Base-by-base conservation (phyloP, 2,797 vertebrate genomes). In the Manis pentadactyla region DNA sequence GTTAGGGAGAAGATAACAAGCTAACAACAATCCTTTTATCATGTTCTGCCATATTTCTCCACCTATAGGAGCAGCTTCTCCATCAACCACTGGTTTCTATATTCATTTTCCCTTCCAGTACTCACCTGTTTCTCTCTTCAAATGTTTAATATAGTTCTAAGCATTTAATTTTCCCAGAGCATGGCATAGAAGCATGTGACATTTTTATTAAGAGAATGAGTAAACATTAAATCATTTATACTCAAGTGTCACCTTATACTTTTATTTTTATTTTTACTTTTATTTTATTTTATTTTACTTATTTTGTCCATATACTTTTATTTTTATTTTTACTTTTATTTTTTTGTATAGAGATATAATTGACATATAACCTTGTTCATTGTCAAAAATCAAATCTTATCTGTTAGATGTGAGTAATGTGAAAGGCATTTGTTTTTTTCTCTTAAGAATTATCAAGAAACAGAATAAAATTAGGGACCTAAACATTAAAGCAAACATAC, bases 41-140 rank as follows among this genome's bases (percentile, higher is more conserved):
- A 21, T 0, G 0, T 21, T 0, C 13, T 51, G 15, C 5, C 49
- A 29, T 2, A 19, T 1, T 3, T 92, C n/a, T 53, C 46, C 55
- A 13, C 0, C 4, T n/a, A 53, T 8, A 85, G 27, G 8, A 55
- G 13, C 8, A 19, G 3, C 13, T 9, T 57, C 23, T 63, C 21
- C 1, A 12, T 13, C 53, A 88, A 13, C 14, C 27, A 19, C 15
- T 29, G 0, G 3, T 42, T 71, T 42, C 53, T 59, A 27, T 11
- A 71, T 49, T 82, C 68, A 42, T 29, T 27, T 79, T 42, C 1
- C 34, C 1, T 34, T n/a, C 78, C 51, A 10, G 2, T 74, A 23
- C 2, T 6, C 73, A 9, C 18, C 23, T 4, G 13, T 51, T 18
- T 21, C 7, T 73, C 19, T 55, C 34, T 89, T 37, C 59, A 68